Conservation (phyloP, 2,113 vertebrate species). For the Athene cunicularia region DNA sequence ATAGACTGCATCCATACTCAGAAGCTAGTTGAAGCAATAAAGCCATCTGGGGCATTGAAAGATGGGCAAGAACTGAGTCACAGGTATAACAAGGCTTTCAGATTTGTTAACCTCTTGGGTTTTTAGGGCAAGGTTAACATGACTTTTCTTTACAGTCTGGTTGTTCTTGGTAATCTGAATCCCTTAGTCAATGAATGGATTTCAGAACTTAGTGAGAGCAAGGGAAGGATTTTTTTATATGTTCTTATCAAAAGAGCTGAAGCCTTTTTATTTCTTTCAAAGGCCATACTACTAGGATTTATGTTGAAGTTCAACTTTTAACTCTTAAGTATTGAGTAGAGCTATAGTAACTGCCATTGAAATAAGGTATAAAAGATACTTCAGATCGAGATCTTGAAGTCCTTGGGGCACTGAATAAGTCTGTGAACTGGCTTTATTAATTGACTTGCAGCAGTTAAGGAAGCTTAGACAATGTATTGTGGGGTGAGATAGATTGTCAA, state of each 20-base stretch:
- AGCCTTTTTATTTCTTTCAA: not conserved
- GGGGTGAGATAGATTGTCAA: not conserved
- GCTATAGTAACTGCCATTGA: not conserved
- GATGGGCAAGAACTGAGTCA: too few relatives aligned
- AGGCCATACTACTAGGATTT: not conserved
- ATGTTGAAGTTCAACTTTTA: not conserved
- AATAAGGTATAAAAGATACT: not conserved
- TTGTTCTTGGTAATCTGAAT: too few relatives aligned
- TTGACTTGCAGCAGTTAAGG: not conserved
- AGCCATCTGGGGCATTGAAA: constrained; percentile 55
- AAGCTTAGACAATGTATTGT: not conserved
- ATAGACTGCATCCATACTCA: constrained; percentile 89
- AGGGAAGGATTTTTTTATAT: not conserved
- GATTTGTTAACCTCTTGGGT: too few relatives aligned
- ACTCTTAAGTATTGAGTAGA: not conserved
- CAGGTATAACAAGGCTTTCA: too few relatives aligned
- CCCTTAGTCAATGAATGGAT: too few relatives aligned
- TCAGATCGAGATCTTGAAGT: not conserved
- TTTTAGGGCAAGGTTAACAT: not conserved
- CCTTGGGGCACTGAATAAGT: not conserved
- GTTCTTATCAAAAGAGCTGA: not conserved
- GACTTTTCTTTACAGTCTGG: too few relatives aligned
- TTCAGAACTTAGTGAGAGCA: too few relatives aligned
- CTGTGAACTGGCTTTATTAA: not conserved
- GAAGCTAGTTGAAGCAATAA: constrained; percentile 92